Evolutionary conservation across 1,140 invertebrate species (phyloP), one percentile per base, ranked within the genome.

Genomic region (Bradynema listronoti): DNA sequence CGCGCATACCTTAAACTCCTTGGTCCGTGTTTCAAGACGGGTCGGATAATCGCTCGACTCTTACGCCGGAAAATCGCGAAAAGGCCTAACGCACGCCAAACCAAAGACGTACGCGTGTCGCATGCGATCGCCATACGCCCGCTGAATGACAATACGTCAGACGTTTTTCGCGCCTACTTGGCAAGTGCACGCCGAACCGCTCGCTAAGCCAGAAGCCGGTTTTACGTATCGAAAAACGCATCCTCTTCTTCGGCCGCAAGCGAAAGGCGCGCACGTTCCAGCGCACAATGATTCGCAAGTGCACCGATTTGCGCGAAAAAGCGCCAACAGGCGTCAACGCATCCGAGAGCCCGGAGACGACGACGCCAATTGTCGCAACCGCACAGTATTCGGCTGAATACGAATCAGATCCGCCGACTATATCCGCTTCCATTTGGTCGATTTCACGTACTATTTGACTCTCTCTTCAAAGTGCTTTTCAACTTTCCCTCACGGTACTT

Each of bases 21-120:
- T 88, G 87, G 87, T 88, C 87, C 86, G 86, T 88, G 86, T 88
- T 89, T 88, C 87, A 88, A 89, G 88, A 89, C 87, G 87, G 87
- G 86, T 86, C 85, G 71, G 72, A 75, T 71, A 68, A 75, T 67
- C 61, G 34, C 54, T 71, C n/a, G n/a, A n/a, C n/a, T n/a, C n/a
- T n/a, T n/a, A n/a, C n/a, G n/a, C n/a, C n/a, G n/a, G n/a, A n/a
- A n/a, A n/a, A n/a, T n/a, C n/a, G n/a, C n/a, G n/a, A n/a, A n/a
- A n/a, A n/a, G n/a, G n/a, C n/a, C n/a, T n/a, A n/a, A n/a, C n/a
- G n/a, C n/a, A n/a, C n/a, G n/a, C n/a, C n/a, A n/a, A n/a, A n/a
- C n/a, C n/a, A n/a, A n/a, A n/a, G n/a, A n/a, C n/a, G n/a, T n/a
- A n/a, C n/a, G n/a, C n/a, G n/a, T n/a, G n/a, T n/a, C n/a, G n/a